Conservation (phyloP, 2,113 vertebrate genomes). For the Embiotoca jacksoni region DNA sequence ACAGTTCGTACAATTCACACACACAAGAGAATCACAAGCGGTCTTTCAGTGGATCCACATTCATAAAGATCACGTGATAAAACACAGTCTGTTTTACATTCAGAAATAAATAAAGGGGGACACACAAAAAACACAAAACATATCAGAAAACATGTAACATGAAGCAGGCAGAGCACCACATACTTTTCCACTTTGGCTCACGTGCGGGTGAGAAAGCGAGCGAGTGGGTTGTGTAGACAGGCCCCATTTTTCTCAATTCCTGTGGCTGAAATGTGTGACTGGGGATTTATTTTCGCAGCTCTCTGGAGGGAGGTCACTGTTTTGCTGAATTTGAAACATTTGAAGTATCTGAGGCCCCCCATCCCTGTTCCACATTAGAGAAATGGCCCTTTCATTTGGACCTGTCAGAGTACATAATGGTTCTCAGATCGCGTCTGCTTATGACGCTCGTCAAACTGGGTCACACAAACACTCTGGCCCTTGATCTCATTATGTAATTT, state of each 20-base stretch:
- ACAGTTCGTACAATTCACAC: conserved; percentile 24
- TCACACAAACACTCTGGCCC: conserved; percentile 66
- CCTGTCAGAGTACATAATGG: conserved; percentile 74
- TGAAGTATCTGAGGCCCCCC: conserved; percentile 77
- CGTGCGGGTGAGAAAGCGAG: conserved; percentile 62
- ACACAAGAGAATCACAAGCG: conserved; percentile 29
- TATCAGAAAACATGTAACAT: conserved; percentile 45
- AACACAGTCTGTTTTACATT: conserved; percentile 12
- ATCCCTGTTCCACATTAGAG: conserved; percentile 83
- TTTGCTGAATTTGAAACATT: conserved; percentile 82
- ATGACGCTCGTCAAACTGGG: conserved; percentile 66
- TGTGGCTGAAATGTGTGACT: conserved; percentile 70
- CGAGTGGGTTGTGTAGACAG: conserved; percentile 46
- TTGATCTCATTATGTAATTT: conserved; percentile 82
- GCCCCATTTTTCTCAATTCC: conserved; percentile 72
- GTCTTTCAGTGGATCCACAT: conserved; percentile 22
- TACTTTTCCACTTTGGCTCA: conserved; percentile 71
- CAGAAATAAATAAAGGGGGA: conserved; percentile 9
- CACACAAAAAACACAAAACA: conserved; percentile 2
- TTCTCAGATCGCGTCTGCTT: conserved; percentile 71
- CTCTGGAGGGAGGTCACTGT: conserved; percentile 74
- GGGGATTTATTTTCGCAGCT: conserved; percentile 80
- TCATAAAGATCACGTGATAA: conserved; percentile 6
- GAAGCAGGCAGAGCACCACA: conserved; percentile 43
- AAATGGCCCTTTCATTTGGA: conserved; percentile 78